Conservation (phyloP, 2,888 invertebrate species). For the Diarsia mendica region DNA sequence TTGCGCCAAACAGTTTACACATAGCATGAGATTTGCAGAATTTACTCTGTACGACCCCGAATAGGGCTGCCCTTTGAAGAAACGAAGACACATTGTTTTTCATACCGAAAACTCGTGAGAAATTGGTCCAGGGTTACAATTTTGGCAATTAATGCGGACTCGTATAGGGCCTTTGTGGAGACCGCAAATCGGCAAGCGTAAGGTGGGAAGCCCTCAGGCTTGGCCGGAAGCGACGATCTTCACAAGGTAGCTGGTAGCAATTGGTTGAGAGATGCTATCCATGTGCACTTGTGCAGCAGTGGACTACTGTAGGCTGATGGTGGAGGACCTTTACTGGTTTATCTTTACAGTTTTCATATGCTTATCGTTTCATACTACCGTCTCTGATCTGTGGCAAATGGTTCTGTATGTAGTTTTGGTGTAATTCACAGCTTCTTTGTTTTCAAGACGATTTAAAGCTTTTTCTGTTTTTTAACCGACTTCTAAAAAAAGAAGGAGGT, state of each 20-base stretch:
- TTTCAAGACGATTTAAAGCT: not conserved
- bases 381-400: not conserved
- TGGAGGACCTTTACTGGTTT: not conserved
- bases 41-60: constrained; percentile 69
- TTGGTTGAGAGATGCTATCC: no score
- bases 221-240: no score
- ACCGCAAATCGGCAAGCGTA: no score
- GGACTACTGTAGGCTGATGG: no score
- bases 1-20: constrained; percentile 76
- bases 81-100: no score
- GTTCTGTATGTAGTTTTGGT: not conserved
- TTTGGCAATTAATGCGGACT: no score
- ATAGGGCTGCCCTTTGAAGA: constrained; percentile 54
- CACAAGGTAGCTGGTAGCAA: no score
- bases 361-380: not conserved
- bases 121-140: not conserved
- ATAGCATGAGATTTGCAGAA: constrained; percentile 70
- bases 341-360: not conserved
- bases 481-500: no score
- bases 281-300: no score
- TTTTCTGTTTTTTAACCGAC: no score
- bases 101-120: not conserved
- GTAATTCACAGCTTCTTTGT: not conserved
- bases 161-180: no score
- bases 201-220: no score